Base-by-base conservation (phyloP, 2,113 vertebrate species). In the Tautogolabrus adspersus region DNA sequence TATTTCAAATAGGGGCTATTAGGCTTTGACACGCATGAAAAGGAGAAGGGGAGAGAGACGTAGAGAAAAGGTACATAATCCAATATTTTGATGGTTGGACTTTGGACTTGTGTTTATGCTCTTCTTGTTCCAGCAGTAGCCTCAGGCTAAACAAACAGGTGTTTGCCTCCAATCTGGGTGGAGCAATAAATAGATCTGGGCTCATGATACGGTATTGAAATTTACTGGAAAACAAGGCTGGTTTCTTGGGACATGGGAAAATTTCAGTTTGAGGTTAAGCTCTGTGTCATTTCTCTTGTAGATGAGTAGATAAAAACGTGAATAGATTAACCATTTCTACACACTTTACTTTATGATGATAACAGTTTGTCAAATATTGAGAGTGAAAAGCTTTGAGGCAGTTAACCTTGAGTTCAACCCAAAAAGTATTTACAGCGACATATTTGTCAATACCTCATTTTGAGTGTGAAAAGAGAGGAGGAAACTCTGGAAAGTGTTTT, bases 401-500 rank as follows among this genome's bases (percentile, higher is more conserved):
- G 57, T 79, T 86, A 72, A 81, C 71, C 75, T 84, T 42, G 16
- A 83, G 51, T 75, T 79, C 61, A 79, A 38, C 83, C 69, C 60
- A 79, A 89, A 77, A 87, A 72, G 70, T 71, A 63, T 79, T 68
- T 55, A 72, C 54, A 82, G 71, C 54, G 67, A 83, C 65, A 78
- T 81, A 75, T 79, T 81, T 88, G 79, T 92, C 87, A 90, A 68
- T 82, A 59, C 66, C 71, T 81, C 81, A 81, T 86, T 82, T 56
- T 76, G 66, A 67, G 75, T 72, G 52, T 87, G 83, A 90, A 92
- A 85, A 80, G 88, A 87, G 81, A 88, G 81, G 62, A 91, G 90
- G 90, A 92, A 89, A 91, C 82, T 82, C 73, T 54, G 89, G 87
- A 92, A 87, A 89, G 86, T 91, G 90, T 91, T 92, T 92, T 92